These are phyloP conservation scores for Caenorhabditis sp. DNA, from an alignment of 2,888 invertebrate genomes.

Conservation along the genomic window DNA sequence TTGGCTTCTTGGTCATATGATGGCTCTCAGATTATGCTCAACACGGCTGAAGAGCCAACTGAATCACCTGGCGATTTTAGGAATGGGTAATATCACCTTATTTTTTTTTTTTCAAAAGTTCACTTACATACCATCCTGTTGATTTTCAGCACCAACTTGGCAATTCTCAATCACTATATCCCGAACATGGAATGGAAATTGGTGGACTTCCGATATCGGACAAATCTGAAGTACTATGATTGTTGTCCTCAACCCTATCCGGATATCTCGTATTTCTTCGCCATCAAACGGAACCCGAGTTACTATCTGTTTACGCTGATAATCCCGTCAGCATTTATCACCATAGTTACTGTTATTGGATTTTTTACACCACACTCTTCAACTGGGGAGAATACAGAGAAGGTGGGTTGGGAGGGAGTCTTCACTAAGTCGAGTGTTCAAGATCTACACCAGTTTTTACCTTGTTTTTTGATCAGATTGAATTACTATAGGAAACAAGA, in stretches of 20 bases:
- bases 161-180: slow-evolving; percentile 66
- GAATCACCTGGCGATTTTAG: slow-evolving; percentile 46
- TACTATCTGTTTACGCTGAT: slow-evolving; percentile 70
- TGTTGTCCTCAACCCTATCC: slow-evolving; percentile 70
- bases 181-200: slow-evolving; percentile 70
- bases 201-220: slow-evolving; percentile 61
- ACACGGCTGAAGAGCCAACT: slow-evolving; percentile 53
- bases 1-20: slow-evolving; percentile 69
- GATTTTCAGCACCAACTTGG: slow-evolving; percentile 52
- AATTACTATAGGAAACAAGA: too few species aligned
- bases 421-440: too few species aligned
- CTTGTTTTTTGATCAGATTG: too few species aligned
- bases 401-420: slow-evolving; percentile 46
- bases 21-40: slow-evolving; percentile 65
- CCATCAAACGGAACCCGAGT: slow-evolving; percentile 68
- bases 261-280: slow-evolving; percentile 69
- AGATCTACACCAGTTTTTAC: too few species aligned
- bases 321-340: slow-evolving; percentile 69
- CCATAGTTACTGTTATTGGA: slow-evolving; percentile 70
- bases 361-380: slow-evolving; percentile 70
- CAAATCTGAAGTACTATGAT: slow-evolving; percentile 68
- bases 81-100: slow-evolving; percentile 20
- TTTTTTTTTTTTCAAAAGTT: not conserved
- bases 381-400: slow-evolving; percentile 70
- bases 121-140: not conserved